Percentiles rank a stretch among this genome's conserved stretches.
Conservation (phyloP, 2,797 vertebrate species). For the Mormyrops boulengeri region DNA sequence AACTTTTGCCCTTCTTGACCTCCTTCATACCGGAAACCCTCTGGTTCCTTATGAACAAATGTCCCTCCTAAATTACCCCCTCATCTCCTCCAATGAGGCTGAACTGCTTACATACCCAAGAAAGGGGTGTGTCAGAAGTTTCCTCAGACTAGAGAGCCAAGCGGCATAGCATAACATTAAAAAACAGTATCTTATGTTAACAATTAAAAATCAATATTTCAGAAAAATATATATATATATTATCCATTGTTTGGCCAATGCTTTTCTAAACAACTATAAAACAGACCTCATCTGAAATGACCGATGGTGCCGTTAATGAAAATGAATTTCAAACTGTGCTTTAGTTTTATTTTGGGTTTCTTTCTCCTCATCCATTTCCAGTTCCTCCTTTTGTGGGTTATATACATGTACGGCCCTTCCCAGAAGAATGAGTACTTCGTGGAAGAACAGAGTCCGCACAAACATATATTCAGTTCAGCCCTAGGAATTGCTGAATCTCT, state of each 20-base stretch:
- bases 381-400: not conserved
- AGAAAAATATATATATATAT: not conserved
- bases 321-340: not conserved
- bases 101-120: constrained; percentile 23
- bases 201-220: not conserved
- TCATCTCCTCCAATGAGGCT: constrained; percentile 20
- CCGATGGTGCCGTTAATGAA: not conserved
- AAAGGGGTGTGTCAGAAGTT: constrained; percentile 15
- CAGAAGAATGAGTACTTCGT: not conserved
- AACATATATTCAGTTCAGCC: not conserved
- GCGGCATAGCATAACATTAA: not conserved
- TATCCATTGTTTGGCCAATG: not conserved
- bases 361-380: not conserved
- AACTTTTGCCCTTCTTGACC: constrained; percentile 27
- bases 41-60: constrained; percentile 33
- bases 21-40: constrained; percentile 30
- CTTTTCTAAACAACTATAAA: not conserved
- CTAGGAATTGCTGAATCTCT: not conserved
- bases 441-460: not conserved
- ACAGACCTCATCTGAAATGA: not conserved
- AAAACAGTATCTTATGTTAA: not conserved
- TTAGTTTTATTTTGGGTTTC: not conserved
- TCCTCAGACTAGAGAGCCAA: not conserved
- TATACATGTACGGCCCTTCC: not conserved
- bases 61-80: constrained; percentile 25